These are phyloP conservation scores for Morelia viridis DNA, from an alignment of 2,797 vertebrate genomes.

Conservation along the genomic window DNA sequence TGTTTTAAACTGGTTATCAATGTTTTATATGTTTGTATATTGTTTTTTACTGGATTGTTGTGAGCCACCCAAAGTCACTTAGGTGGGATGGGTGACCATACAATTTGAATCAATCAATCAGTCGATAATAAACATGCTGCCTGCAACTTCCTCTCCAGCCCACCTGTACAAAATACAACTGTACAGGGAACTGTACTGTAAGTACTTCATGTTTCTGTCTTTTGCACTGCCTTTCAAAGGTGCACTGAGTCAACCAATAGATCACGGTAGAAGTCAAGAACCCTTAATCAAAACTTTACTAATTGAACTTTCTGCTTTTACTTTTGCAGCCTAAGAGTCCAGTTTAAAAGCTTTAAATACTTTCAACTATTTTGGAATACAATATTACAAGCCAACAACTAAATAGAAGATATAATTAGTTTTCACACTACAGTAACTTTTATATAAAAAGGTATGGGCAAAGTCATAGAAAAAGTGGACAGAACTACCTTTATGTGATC, in stretches of 20 bases:
- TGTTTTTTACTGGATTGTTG: not conserved
- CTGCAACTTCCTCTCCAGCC: not conserved
- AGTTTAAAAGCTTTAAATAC: conserved; percentile 43
- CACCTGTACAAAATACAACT: not conserved
- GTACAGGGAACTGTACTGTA: not conserved
- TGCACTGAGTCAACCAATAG: not conserved
- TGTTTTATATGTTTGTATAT: not conserved
- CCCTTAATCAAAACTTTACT: not conserved
- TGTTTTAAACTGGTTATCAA: not conserved
- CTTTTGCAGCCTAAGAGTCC: conserved; percentile 8
- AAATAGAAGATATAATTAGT: conserved; percentile 72
- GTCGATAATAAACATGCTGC: not conserved
- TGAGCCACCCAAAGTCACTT: not conserved
- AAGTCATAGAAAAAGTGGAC: conserved; percentile 59
- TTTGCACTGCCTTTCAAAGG: not conserved
- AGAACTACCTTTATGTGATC: conserved; percentile 50
- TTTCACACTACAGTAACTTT: conserved; percentile 70
- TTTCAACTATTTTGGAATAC: conserved; percentile 38
- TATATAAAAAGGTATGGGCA: conserved; percentile 63
- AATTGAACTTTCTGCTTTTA: conserved; percentile 3
- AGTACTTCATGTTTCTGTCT: not conserved
- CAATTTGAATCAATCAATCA: not conserved
- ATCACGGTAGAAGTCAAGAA: not conserved
- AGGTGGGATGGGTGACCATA: not conserved
- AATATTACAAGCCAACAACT: conserved; percentile 57